Base-by-base conservation (phyloP, 2,888 invertebrate genomes). In the Thyatira batis region DNA sequence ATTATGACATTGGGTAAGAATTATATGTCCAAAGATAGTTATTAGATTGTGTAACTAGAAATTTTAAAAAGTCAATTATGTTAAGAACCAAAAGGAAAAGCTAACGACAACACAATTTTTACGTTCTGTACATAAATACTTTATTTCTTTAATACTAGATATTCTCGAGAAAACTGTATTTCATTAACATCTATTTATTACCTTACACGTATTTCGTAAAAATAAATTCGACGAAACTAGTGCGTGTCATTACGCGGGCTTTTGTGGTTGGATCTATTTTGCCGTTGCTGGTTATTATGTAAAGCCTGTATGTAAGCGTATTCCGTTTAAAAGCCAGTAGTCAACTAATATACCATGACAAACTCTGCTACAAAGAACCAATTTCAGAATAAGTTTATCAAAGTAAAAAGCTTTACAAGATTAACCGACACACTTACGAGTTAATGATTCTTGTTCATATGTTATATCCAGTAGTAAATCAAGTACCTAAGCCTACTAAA, bases 261-360 rank as follows among this genome's bases (percentile, higher is more conserved):
- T 45, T 33, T 48, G 49, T 52, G 58, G 54, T 61, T 63, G 55
- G 48, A 58, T 63, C 49, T 55, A 52, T 53, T 58, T 53, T 64
- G 65, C 65, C 62, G 68, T 76, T 67, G 69, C 69, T 71, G 69
- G 73, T 69, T 65, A 67, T 78, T 72, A 76, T 66, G 69, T 73
- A 76, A 76, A 71, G 64, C 52, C 58, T 61, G 69, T 69, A 67
- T 33, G 20, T 20, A 64, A 66, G 67, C 69, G 58, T 54, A 57
- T 53, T 51, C 61, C 53, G 60, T 30, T 54, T 61, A 58, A 65
- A 56, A 66, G 60, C 58, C 54, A 50, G 54, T 56, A 17, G 17
- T 39, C 53, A 20, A 52, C 52, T 55, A 61, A 57, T 56, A 49
- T 57, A 54, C 54, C 58, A 55, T 57, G 64, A 66, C 55, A 51